Conservation (phyloP, 2,113 vertebrate genomes). For the Heptranchias perlo region DNA sequence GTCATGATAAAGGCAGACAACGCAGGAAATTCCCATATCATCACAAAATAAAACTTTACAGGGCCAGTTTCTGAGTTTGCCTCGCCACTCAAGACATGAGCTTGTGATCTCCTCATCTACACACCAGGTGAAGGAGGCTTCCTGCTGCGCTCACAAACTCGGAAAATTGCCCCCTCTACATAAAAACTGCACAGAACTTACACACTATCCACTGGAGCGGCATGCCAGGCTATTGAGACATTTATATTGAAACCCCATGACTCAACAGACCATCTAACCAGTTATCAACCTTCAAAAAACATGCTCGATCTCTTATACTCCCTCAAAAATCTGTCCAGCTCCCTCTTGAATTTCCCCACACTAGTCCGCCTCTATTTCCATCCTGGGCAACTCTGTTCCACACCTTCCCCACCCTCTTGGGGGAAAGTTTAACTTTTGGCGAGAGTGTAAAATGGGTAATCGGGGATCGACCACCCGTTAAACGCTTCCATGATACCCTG, state of each 20-base stretch:
- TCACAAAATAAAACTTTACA: background rate
- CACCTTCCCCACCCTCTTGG: background rate
- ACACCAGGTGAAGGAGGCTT: background rate
- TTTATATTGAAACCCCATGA: background rate
- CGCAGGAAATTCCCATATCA: background rate
- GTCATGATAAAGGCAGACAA: background rate
- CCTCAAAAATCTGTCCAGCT: background rate
- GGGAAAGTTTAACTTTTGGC: background rate
- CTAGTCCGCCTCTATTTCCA: background rate
- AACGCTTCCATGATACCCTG: background rate
- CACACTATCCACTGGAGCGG: background rate
- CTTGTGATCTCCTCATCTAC: no score
- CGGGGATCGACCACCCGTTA: background rate
- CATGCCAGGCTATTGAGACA: background rate
- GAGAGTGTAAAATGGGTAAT: background rate
- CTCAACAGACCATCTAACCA: background rate
- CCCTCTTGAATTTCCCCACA: background rate
- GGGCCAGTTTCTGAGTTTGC: background rate
- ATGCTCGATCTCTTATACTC: background rate
- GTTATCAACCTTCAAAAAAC: background rate
- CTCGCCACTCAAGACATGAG: no score
- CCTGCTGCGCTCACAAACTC: background rate
- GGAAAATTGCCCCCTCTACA: background rate
- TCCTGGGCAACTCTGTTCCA: background rate
- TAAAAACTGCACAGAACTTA: background rate